Evolutionary conservation across 2,888 invertebrate genomes (phyloP).

Genomic region (Drosophila kanekoi): DNA sequence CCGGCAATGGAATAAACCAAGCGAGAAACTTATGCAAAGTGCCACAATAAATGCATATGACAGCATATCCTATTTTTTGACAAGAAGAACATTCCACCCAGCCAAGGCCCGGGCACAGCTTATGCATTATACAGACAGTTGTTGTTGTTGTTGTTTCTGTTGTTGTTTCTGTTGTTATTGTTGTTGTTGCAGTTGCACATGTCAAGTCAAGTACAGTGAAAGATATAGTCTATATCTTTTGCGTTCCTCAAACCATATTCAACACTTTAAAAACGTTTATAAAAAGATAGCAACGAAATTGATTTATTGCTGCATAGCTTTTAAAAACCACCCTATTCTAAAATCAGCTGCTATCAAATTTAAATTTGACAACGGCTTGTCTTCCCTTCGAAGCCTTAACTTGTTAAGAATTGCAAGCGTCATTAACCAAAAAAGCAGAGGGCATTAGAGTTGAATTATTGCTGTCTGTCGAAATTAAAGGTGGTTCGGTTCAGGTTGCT

Average conservation of each 20-base stretch:
- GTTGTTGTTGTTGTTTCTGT: conserved; percentile 14
- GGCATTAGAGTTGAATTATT: no score
- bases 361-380: no score
- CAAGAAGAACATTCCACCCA: conserved; percentile 56
- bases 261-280: not conserved
- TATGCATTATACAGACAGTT: conserved; percentile 30
- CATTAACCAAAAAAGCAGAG: no score
- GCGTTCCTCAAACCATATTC: conserved; percentile 24
- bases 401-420: no score
- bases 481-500: no score
- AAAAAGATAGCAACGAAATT: no score
- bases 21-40: conserved; percentile 53
- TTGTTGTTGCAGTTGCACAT: conserved; percentile 49
- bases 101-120: conserved; percentile 26
- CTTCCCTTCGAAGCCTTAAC: no score
- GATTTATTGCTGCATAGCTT: no score
- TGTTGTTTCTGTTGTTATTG: conserved; percentile 1
- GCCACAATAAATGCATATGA: conserved; percentile 66
- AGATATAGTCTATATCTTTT: conserved; percentile 5
- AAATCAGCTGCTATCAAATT: no score
- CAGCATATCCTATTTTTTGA: conserved; percentile 72
- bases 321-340: no score
- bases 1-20: conserved; percentile 5
- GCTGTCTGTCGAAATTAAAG: no score
- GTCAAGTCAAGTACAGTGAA: conserved; percentile 39